phyloP scores from a whole-genome alignment of 2,113 vertebrate genomes.

The Myrmecophaga tridactyla region DNA sequence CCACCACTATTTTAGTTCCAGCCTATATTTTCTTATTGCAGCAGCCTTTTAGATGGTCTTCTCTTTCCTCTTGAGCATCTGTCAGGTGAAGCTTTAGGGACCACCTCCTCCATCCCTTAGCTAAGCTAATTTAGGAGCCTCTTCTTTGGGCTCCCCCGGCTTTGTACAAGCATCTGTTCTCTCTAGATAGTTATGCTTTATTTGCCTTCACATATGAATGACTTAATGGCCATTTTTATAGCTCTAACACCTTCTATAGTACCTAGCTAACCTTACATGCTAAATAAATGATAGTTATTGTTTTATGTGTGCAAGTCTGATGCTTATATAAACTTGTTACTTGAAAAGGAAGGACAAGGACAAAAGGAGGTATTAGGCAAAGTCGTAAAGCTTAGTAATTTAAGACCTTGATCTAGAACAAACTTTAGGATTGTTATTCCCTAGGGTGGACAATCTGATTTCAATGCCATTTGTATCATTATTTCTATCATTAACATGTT shows the following conservation, averaged over 20 bases:
- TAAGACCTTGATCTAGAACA: conserved; percentile 24
- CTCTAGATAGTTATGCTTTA: not conserved
- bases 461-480: not conserved
- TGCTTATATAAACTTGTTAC: not conserved
- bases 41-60: not conserved
- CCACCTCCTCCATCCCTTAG: not conserved
- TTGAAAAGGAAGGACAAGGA: not conserved
- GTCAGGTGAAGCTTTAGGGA: not conserved
- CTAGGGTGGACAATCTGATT: not conserved
- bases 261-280: not conserved
- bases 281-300: not conserved
- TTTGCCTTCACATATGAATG: not conserved
- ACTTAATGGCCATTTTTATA: not conserved
- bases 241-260: not conserved
- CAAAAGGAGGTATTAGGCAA: not conserved
- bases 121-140: not conserved
- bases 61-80: rapidly evolving
- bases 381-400: not conserved
- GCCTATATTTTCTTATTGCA: not conserved
- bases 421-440: not conserved
- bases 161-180: not conserved
- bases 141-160: not conserved
- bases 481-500: not conserved
- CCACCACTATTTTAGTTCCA: not conserved
- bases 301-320: not conserved